These are phyloP conservation scores for Momotus momota DNA, from an alignment of 2,797 vertebrate species.

Conservation along the genomic window DNA sequence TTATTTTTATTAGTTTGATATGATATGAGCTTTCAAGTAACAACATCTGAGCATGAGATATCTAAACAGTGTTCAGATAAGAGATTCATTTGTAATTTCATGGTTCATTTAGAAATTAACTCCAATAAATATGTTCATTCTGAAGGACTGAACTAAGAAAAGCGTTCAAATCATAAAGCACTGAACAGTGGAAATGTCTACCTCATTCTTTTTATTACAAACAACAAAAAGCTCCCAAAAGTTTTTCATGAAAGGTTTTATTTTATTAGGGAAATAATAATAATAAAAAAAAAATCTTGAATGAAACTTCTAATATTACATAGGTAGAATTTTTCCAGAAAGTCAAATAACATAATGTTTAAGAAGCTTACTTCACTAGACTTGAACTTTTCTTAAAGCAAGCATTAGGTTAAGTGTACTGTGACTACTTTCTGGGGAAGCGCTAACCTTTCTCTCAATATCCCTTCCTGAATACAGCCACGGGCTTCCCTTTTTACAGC, in stretches of 20 bases:
- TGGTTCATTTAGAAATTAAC: conserved; percentile 27
- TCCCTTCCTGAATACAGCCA: neutral
- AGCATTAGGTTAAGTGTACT: accelerated
- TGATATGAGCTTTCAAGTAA: neutral
- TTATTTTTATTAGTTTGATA: neutral
- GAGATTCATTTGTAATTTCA: conserved; percentile 13
- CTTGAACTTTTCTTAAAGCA: neutral
- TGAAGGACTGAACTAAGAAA: neutral
- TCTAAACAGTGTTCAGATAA: neutral
- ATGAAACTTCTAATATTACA: neutral
- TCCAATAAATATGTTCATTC: neutral
- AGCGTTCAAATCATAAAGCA: neutral
- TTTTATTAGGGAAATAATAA: neutral
- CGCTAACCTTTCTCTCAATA: neutral
- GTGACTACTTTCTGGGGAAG: neutral
- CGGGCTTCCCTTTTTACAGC: neutral
- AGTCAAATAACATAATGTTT: neutral
- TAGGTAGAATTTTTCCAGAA: neutral
- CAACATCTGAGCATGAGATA: neutral
- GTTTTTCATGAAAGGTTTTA: neutral
- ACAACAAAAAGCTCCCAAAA: neutral
- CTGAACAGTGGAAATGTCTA: neutral
- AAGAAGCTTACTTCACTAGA: neutral
- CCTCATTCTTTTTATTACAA: neutral
- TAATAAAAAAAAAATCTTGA: neutral